Percentiles rank a stretch among this genome's conserved stretches.
These are phyloP conservation scores for Saturnia pavonia DNA, from an alignment of 2,888 invertebrate species.

Conservation along the genomic window DNA sequence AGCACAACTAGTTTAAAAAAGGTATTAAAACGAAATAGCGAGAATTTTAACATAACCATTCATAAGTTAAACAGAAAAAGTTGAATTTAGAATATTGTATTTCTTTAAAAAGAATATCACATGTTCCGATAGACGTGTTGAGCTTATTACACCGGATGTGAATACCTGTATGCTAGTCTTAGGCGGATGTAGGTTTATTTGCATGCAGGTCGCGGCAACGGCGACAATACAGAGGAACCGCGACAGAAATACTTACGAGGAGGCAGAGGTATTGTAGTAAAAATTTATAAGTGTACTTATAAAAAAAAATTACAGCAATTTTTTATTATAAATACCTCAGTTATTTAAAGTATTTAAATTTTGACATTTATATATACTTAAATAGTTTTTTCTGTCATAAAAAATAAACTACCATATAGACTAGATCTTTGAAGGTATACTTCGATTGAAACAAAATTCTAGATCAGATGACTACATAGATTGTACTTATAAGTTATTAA, in stretches of 20 bases:
- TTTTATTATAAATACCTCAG: background rate
- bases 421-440: background rate
- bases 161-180: slow-evolving; percentile 55
- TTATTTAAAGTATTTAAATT: background rate
- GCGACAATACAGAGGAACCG: slow-evolving; percentile 36
- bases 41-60: background rate
- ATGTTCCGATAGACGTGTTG: slow-evolving; percentile 21
- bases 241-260: slow-evolving; percentile 32
- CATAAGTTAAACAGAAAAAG: background rate
- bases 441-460: background rate
- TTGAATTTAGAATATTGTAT: background rate
- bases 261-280: slow-evolving; percentile 27
- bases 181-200: slow-evolving; percentile 73
- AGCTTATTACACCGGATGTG: slow-evolving; percentile 62
- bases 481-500: too few species aligned
- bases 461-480: background rate
- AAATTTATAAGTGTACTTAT: too few species aligned
- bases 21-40: background rate
- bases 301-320: too few species aligned
- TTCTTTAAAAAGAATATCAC: background rate
- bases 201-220: slow-evolving; percentile 60
- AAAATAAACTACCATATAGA: background rate
- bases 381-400: background rate
- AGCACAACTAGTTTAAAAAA: too few species aligned
- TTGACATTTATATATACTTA: background rate